Evolutionary conservation across 2,888 invertebrate species (phyloP).

Genomic region (Spisula subtruncata): DNA sequence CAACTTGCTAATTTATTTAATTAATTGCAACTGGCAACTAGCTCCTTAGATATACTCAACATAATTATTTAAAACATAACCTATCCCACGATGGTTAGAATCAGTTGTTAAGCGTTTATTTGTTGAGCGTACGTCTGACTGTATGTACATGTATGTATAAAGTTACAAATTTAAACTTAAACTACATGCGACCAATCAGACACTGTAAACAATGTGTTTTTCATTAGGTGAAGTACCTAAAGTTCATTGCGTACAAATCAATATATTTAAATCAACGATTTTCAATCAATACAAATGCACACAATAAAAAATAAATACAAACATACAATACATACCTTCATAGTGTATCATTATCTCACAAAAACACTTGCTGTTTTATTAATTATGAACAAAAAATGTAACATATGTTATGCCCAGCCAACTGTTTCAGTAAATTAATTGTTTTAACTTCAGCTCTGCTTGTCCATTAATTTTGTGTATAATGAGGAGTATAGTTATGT

Average conservation of each 20-base stretch:
- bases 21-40: no score
- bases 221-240: neutral
- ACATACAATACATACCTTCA: neutral
- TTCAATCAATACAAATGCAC: neutral
- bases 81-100: no score
- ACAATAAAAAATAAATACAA: neutral
- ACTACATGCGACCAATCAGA: neutral
- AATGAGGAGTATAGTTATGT: neutral
- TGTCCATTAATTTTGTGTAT: neutral
- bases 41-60: no score
- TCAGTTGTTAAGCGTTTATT: no score
- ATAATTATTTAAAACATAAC: no score
- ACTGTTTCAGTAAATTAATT: neutral
- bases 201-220: neutral
- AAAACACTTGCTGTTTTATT: constrained; percentile 5
- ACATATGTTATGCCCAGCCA: constrained; percentile 15
- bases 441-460: neutral
- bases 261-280: neutral
- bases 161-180: no score
- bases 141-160: no score
- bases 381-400: constrained; percentile 9
- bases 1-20: no score
- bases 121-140: no score
- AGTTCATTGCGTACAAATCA: neutral
- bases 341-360: neutral